Evolutionary conservation across 2,113 vertebrate genomes (phyloP), one percentile per base, ranked within the genome.

Genomic region (Turdus rufiventris): DNA sequence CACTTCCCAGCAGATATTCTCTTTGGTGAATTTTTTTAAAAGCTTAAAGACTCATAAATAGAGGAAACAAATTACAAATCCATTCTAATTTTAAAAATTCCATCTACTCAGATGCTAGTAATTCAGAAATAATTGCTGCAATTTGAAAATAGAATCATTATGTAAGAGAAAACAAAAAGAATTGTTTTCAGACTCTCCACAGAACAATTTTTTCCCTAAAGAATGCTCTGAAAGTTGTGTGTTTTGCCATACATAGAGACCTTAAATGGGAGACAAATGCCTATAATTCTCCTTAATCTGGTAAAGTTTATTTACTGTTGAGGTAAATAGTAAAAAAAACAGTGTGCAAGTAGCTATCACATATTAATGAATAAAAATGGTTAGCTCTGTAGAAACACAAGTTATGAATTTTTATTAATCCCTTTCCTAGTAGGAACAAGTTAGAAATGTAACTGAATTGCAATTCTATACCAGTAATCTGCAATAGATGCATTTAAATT

Each of bases 291-390:
- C 15, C 8, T 78, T 43, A 54, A 28, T 60, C 14, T 58, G 24
- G 5, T 47, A 71, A 85, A 75, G 26, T 42, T 62, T 78, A 26
- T 42, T 87, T 85, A 71, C 11, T 40, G 5, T 26, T 65, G 50
- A 84, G 33, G 10, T 54, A 38, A 89, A 94, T 12, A 70, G 10
- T 47, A 72, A 70, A 80, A 76, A 8, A 40, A 6, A 1, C 71
- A 94, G 89, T 85, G 87, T 93, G 78, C 91, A 97, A 95, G 54
- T 36, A 74, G 82, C 78, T 91, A 36, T 86, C 79, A 51, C 82
- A 80, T 86, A 94, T 78, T 92, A 68, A 83, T 86, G 78, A 95
- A 89, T 66, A 93, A 79, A 95, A 74, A 36, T 25, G 8, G 18
- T 18, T 62, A 67, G 8, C 47, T 48, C 25, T 79, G 51, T 53